Percentiles rank a stretch among this genome's conserved stretches.
Conservation (phyloP, 1,140 invertebrate species). For the Bombus superbus region DNA sequence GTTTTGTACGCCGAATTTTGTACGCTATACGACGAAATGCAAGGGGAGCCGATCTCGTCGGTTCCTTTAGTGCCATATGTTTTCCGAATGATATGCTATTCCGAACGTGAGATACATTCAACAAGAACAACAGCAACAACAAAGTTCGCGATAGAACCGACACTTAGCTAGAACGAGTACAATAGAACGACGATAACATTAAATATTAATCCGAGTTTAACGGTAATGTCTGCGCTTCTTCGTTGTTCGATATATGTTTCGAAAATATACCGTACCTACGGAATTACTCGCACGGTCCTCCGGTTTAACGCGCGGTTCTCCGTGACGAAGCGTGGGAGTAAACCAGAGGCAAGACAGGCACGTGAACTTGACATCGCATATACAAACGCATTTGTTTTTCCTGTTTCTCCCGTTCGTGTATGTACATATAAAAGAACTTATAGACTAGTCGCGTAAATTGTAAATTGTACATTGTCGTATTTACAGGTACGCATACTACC, state of each 20-base stretch:
- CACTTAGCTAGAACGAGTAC: not conserved
- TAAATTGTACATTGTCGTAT: constrained; percentile 28
- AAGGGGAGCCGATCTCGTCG: not conserved
- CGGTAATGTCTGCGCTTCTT: not conserved
- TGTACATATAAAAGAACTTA: constrained; percentile 43
- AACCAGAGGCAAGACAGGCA: not conserved
- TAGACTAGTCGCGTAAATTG: constrained; percentile 27
- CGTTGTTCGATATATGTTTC: not conserved
- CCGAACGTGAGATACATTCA: constrained; percentile 19
- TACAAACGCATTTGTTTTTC: constrained; percentile 6
- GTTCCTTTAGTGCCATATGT: not conserved
- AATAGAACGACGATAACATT: not conserved
- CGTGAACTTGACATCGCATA: constrained; percentile 6
- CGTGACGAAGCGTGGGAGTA: not conserved
- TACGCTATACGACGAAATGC: constrained; percentile 34
- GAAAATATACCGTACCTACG: not conserved
- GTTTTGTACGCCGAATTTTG: constrained; percentile 36
- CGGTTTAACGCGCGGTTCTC: not conserved
- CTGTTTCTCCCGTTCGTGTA: not conserved
- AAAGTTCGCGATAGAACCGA: not conserved
- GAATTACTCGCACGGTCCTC: not conserved
- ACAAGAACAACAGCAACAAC: constrained; percentile 17
- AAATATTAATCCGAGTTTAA: not conserved
- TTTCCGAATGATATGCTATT: constrained; percentile 15
- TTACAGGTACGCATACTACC: constrained; percentile 29